Percentiles rank a stretch among this genome's conserved stretches.
phyloP scores from a whole-genome alignment of 2,797 vertebrate species.

The Neostethus bicornis region DNA sequence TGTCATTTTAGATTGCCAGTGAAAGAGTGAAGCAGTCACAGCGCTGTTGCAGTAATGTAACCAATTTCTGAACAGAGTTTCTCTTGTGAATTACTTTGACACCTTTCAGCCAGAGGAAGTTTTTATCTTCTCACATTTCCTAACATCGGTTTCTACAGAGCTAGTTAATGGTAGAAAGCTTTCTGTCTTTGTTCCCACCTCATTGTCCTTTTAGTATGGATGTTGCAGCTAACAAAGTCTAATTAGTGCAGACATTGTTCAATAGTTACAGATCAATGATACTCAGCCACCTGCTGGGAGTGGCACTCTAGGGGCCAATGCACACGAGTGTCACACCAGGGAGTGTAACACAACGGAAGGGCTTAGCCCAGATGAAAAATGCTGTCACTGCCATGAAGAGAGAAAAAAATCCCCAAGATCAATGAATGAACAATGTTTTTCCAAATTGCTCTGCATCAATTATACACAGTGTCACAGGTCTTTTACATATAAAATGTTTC shows the following conservation, averaged over 20 bases:
- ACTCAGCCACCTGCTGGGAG: slow-evolving; percentile 29
- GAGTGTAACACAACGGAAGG: slow-evolving; percentile 35
- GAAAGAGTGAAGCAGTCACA: background rate
- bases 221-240: slow-evolving; percentile 25
- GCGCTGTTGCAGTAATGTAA: background rate
- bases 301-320: slow-evolving; percentile 11
- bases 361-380: slow-evolving; percentile 36
- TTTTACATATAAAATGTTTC: slow-evolving; percentile 26
- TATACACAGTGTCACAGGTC: slow-evolving; percentile 12
- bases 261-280: slow-evolving; percentile 37
- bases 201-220: background rate
- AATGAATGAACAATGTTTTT: slow-evolving; percentile 4
- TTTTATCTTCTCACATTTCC: background rate
- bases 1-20: background rate
- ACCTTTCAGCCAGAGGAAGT: background rate
- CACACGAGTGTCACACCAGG: slow-evolving; percentile 28
- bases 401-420: slow-evolving; percentile 18
- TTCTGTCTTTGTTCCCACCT: background rate
- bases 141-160: background rate
- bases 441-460: slow-evolving; percentile 20
- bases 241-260: slow-evolving; percentile 45
- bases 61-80: background rate
- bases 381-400: slow-evolving; percentile 21
- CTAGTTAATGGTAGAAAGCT: background rate
- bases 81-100: background rate